Conservation (phyloP, 2,113 vertebrate genomes). For the Paramormyrops kingsleyae region DNA sequence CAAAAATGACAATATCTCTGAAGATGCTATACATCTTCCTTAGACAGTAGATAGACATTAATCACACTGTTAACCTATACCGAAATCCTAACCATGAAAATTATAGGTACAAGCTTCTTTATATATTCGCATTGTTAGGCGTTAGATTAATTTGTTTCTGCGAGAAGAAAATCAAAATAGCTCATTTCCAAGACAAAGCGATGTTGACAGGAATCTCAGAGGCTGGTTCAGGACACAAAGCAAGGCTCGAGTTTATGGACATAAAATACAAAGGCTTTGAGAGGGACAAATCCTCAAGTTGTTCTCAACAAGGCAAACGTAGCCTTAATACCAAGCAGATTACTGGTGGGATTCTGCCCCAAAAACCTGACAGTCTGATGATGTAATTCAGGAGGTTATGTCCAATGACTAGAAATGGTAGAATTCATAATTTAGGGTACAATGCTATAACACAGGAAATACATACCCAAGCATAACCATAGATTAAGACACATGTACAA, state of each 20-base stretch:
- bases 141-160: neutral
- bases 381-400: constrained; percentile 30
- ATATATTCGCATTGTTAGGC: neutral
- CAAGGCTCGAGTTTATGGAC: neutral
- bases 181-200: neutral
- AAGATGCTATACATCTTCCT: neutral
- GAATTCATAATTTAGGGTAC: constrained; percentile 35
- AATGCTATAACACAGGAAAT: constrained; percentile 25
- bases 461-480: constrained; percentile 36
- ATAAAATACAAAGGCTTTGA: constrained; percentile 16
- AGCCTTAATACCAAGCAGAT: neutral
- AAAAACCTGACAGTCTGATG: constrained; percentile 18
- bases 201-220: constrained; percentile 1
- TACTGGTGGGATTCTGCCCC: constrained; percentile 7
- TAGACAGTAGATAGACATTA: neutral
- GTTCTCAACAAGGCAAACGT: neutral
- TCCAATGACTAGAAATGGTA: constrained; percentile 37
- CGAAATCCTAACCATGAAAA: neutral
- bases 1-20: neutral
- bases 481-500: constrained; percentile 34
- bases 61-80: neutral
- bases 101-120: neutral
- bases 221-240: neutral
- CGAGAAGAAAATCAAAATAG: neutral
- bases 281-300: constrained; percentile 20